Base-by-base conservation (phyloP, 2,888 invertebrate genomes). In the Pachycephus smyrnensis region DNA sequence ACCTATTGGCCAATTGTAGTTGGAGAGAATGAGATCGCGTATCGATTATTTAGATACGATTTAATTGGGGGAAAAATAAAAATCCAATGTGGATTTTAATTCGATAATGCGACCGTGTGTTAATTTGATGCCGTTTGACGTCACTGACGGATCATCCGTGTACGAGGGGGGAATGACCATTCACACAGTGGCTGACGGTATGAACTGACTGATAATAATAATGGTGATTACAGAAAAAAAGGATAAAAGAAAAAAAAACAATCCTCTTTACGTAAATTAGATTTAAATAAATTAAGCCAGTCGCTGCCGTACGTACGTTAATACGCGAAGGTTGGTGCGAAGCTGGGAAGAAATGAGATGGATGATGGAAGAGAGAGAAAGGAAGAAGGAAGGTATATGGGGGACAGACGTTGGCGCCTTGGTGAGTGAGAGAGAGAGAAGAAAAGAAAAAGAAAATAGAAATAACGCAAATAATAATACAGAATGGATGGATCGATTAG, bases 271-370 rank as follows among this genome's bases (percentile, higher is more conserved):
- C 83, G 84, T 82, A 84, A 84, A 84, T 81, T 85, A 88, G 77
- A 86, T 83, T 83, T 84, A 82, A 89, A 87, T 88, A 89, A 90
- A 88, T 89, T 88, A 89, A 90, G 87, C 88, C 86, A 84, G 83
- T 88, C 85, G 85, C 84, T 84, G 86, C 87, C 85, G 86, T 85
- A 86, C 81, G 80, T 86, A 55, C 23, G 55, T 55, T 9, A 1
- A 23, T 84, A 83, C 80, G 80, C 84, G 84, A 87, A 88, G 83
- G 83, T 87, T 84, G 85, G 81, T 87, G 87, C 86, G 84, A 87
- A 85, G 15, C 9, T 12, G 23, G 55, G n/a, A 71, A 23, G 33
- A 71, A 83, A 80, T 36, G 77, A 81, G 73, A 80, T 79, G 82
- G 82, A 77, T 12, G 81, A 77, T 74, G 23, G 36, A n/a, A 35